These are phyloP conservation scores for Vombatus ursinus DNA, from an alignment of 2,113 vertebrate species.

Conservation along the genomic window DNA sequence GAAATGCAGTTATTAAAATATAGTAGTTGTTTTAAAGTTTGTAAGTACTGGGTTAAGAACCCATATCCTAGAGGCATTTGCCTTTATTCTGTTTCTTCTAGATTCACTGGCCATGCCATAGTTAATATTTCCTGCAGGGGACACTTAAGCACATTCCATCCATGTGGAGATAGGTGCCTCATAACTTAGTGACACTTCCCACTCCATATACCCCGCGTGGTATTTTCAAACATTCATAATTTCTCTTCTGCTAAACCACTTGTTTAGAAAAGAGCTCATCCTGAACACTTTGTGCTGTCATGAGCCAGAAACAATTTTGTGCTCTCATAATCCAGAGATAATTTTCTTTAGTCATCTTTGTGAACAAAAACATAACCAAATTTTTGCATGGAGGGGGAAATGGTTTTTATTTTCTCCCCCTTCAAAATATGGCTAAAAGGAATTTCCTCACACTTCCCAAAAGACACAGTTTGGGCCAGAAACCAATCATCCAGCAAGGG, in stretches of 20 bases:
- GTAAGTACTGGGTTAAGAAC: neutral
- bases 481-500: conserved; percentile 19
- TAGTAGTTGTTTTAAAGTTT: neutral
- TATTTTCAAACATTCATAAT: conserved; percentile 71
- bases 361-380: conserved; percentile 57
- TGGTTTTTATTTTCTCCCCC: conserved; percentile 16
- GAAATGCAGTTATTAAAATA: neutral
- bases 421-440: conserved; percentile 14
- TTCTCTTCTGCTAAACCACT: conserved; percentile 55
- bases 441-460: conserved; percentile 48
- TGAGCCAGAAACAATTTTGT: conserved; percentile 43
- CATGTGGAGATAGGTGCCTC: conserved; percentile 36
- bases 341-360: conserved; percentile 68
- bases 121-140: conserved; percentile 41
- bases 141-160: conserved; percentile 10
- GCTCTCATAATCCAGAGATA: conserved; percentile 51
- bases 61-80: neutral
- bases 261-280: conserved; percentile 71
- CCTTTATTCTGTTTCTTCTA: neutral
- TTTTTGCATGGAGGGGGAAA: conserved; percentile 16
- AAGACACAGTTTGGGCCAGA: conserved; percentile 37
- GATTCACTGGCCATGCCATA: neutral
- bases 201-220: conserved; percentile 2
- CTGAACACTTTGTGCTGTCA: conserved; percentile 66
- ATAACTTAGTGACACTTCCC: conserved; percentile 51